Base-by-base conservation (phyloP, 35 echinoderm and acorn worm species). In the Hemicentrotus pulcherrimus region DNA sequence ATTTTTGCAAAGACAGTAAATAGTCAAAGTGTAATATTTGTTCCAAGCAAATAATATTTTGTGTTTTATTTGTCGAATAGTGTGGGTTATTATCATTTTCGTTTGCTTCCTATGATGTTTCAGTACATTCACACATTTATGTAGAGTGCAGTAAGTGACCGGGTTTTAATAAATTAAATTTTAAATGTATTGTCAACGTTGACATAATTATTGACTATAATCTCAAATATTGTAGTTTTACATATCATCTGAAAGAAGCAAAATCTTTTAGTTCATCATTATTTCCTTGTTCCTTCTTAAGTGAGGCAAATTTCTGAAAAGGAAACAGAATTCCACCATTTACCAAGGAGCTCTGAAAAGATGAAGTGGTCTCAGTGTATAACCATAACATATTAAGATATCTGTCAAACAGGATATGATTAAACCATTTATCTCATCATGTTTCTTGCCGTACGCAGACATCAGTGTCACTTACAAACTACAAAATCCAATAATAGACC, bases 21-120 rank as follows among this genome's bases (percentile, higher is more conserved):
- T 78, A 78, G 65, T 28, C 11, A 78, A 78, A 78, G 65, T 78
- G 65, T 78, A 78, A 78, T 78, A 78, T 78, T 78, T 78, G 65
- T 78, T 78, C 65, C 22, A 78, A 78, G 19, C 28, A n/a, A 78
- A 78, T 7, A n/a, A 78, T 28, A 78, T n/a, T 8, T 78, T 28
- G 48, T 50, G 61, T 24, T 70, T 70, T 70, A 78, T 78, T 78
- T n/a, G 65, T 8, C 19, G 1, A 41, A 14, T 55, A 55, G 50
- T 55, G 22, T 78, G 22, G 65, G 65, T 6, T 78, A 78, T 55
- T 55, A 55, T 10, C 50, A 55, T 55, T 55, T 59, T 16, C n/a
- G n/a, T 28, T 78, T n/a, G 65, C 65, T 78, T 78, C 65, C 65
- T 78, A 78, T n/a, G 65, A 55, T 78, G 65, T 78, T 78, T 28